phyloP scores from a whole-genome alignment of 2,113 vertebrate genomes.

The Toxotes jaculatrix region DNA sequence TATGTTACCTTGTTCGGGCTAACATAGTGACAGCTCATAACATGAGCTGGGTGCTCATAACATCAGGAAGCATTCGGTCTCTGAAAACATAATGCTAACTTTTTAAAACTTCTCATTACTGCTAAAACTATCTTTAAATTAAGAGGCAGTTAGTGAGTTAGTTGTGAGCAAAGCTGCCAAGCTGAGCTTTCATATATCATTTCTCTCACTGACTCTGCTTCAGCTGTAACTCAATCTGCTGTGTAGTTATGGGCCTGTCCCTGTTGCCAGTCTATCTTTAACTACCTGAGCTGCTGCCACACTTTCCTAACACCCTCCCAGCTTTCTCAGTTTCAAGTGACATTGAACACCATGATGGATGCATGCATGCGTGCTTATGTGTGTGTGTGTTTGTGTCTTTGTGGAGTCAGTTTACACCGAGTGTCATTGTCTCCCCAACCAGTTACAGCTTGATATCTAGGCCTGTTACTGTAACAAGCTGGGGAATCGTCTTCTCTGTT shows the following conservation, averaged over 20 bases:
- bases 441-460: constrained; percentile 35
- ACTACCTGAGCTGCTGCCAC: constrained; percentile 54
- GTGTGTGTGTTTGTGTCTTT: constrained; percentile 14
- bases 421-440: constrained; percentile 38
- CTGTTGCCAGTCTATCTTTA: constrained; percentile 35
- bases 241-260: constrained; percentile 55
- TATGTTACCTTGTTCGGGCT: too few species aligned
- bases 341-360: constrained; percentile 29
- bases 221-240: constrained; percentile 40
- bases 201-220: constrained; percentile 13
- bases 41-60: too few species aligned
- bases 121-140: too few species aligned
- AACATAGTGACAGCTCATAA: too few species aligned
- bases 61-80: too few species aligned
- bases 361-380: not conserved
- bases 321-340: constrained; percentile 55
- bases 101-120: too few species aligned
- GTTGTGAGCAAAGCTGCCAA: not conserved
- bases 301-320: constrained; percentile 46
- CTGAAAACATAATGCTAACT: too few species aligned
- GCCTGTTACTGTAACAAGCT: constrained; percentile 25
- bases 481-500: constrained; percentile 8
- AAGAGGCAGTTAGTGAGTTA: not conserved
- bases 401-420: constrained; percentile 56
- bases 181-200: constrained; percentile 15